Evolutionary conservation across 2,888 invertebrate species (phyloP), one percentile per base, ranked within the genome.

Genomic region (Pollenia angustigena): DNA sequence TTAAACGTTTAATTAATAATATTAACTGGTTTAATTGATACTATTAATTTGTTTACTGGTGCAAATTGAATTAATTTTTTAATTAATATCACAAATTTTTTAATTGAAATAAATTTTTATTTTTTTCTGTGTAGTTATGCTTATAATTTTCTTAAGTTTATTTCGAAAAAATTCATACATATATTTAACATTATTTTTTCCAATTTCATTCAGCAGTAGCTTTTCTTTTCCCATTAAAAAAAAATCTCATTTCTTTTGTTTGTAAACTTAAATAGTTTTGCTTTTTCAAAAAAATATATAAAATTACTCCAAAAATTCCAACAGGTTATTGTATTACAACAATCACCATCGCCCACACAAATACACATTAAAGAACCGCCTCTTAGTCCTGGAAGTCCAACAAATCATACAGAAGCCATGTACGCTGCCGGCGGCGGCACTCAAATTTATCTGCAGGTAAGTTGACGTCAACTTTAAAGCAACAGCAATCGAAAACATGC

Each of bases 361-460:
- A 91, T 92, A 89, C 91, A 92, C 90, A 92, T 92, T 89, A 92
- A 92, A 91, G 91, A 92, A 89, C 91, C 91, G 90, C 92, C 91
- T 89, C 91, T 91, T 87, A 92, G 92, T 91, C 92, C 92, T 91
- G 91, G 91, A 91, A 92, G 92, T 87, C 92, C 92, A 90, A 90
- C 90, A 90, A 87, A 84, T 79, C 87, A 87, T 56, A 90, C 91
- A 87, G 92, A 92, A 88, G 91, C 90, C 90, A 93, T 93, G 93
- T 93, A 93, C 90, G 93, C 92, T 90, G 92, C 93, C 90, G 91
- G 92, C 90, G 93, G 93, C 91, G 92, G 93, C 91, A 93, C 93
- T 90, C 93, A 93, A 91, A 93, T 93, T 90, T 93, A 93, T 90
- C 92, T 93, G 89, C 93, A 93, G 93, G 93, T 93, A 92, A 92